Conservation (phyloP, 1,140 invertebrate genomes). For the Latrodectus geometricus region DNA sequence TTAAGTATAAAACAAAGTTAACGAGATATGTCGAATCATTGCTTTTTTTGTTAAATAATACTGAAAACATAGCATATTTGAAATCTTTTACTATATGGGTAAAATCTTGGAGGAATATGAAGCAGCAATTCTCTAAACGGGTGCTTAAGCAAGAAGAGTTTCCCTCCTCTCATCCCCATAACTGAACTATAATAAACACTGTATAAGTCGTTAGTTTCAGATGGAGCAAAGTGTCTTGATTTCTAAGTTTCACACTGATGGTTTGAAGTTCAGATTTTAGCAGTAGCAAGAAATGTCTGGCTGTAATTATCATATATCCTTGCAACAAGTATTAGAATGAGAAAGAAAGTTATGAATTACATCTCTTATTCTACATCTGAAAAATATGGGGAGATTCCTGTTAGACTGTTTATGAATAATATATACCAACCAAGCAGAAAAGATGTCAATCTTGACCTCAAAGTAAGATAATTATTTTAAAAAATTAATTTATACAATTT, state of each 20-base stretch:
- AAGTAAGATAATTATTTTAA: no score
- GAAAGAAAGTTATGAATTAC: constrained; percentile 4
- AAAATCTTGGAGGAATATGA: neutral
- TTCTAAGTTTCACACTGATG: constrained; percentile 19
- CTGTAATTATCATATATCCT: constrained; percentile 16
- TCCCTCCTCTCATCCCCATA: neutral
- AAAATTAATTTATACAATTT: no score
- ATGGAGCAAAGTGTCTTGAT: neutral
- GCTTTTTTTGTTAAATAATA: no score
- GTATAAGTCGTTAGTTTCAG: neutral
- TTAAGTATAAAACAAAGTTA: no score
- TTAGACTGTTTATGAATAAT: neutral
- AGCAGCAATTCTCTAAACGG: neutral
- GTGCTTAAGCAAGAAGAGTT: neutral
- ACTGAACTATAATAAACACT: neutral
- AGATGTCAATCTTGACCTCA: no score
- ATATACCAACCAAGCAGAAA: no score
- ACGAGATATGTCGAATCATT: no score
- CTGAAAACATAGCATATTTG: neutral
- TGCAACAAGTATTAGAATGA: neutral
- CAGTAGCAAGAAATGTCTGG: constrained; percentile 13
- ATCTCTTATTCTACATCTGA: neutral
- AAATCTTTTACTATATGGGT: neutral
- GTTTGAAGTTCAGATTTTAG: neutral
- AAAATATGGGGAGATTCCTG: neutral